Evolutionary conservation across 2,113 vertebrate species (phyloP).

Genomic region (Archilochus colubris): DNA sequence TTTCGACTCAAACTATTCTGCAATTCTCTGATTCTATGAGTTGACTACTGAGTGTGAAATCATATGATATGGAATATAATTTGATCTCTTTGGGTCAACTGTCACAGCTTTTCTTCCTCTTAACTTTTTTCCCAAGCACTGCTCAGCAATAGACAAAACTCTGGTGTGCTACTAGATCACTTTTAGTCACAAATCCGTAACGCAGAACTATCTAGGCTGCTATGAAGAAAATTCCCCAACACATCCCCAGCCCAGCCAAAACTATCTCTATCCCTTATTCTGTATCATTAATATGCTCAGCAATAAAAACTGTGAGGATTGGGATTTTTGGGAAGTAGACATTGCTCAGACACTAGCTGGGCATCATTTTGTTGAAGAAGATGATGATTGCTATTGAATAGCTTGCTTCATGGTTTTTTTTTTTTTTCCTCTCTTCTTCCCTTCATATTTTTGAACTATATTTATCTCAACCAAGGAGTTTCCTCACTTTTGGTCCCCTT

Average conservation of each 20-base stretch:
- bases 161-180: not conserved
- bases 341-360: not conserved
- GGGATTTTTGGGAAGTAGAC: accelerated
- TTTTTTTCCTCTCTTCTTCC: not conserved
- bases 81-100: not conserved
- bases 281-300: not conserved
- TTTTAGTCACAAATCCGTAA: not conserved
- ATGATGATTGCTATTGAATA: not conserved
- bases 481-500: not conserved
- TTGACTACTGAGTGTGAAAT: not conserved
- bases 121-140: not conserved
- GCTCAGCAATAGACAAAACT: not conserved
- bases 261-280: not conserved
- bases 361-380: not conserved
- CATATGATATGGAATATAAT: not conserved
- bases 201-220: not conserved
- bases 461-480: not conserved
- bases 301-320: not conserved
- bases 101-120: not conserved
- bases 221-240: not conserved
- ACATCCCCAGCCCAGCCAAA: not conserved
- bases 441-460: not conserved
- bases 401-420: accelerated
- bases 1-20: not conserved
- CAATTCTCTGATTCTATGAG: not conserved